phyloP scores from a whole-genome alignment of 2,888 invertebrate species.

The Andrena bicolor region DNA sequence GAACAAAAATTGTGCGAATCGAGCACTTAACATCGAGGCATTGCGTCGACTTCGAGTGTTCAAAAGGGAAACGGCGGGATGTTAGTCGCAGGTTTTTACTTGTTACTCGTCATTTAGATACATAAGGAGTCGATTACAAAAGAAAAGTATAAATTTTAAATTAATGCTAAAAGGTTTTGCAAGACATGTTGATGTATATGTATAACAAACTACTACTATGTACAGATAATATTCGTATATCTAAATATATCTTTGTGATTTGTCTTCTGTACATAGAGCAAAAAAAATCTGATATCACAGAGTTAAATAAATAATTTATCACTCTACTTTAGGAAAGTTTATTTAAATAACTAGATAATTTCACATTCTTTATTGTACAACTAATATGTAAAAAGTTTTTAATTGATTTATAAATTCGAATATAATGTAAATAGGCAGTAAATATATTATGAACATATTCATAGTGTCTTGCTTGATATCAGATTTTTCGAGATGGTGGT shows the following conservation, averaged over 20 bases:
- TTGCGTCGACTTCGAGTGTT: slow-evolving; percentile 22
- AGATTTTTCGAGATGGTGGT: slow-evolving; percentile 53
- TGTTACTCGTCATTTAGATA: slow-evolving; percentile 26
- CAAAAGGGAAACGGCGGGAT: background rate
- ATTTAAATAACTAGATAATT: slow-evolving; percentile 48
- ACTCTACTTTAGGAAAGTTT: slow-evolving; percentile 44
- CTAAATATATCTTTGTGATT: slow-evolving; percentile 31
- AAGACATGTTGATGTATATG: slow-evolving; percentile 41
- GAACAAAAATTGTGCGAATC: slow-evolving; percentile 38
- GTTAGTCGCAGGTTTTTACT: slow-evolving; percentile 30
- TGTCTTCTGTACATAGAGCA: slow-evolving; percentile 56
- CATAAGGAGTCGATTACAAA: slow-evolving; percentile 9
- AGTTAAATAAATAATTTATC: slow-evolving; percentile 51
- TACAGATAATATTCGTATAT: slow-evolving; percentile 50
- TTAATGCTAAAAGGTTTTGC: slow-evolving; percentile 36
- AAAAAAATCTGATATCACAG: slow-evolving; percentile 67
- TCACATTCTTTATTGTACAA: slow-evolving; percentile 33
- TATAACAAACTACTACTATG: slow-evolving; percentile 48
- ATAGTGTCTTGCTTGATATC: slow-evolving; percentile 49
- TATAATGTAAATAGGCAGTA: slow-evolving; percentile 57
- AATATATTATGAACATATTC: slow-evolving; percentile 38
- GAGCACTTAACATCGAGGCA: slow-evolving; percentile 26
- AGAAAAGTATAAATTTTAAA: slow-evolving; percentile 35
- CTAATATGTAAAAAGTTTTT: slow-evolving; percentile 48
- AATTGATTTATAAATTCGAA: slow-evolving; percentile 38